These are phyloP conservation scores for Gobio gobio DNA, from an alignment of 2,113 vertebrate species.

Conservation along the genomic window DNA sequence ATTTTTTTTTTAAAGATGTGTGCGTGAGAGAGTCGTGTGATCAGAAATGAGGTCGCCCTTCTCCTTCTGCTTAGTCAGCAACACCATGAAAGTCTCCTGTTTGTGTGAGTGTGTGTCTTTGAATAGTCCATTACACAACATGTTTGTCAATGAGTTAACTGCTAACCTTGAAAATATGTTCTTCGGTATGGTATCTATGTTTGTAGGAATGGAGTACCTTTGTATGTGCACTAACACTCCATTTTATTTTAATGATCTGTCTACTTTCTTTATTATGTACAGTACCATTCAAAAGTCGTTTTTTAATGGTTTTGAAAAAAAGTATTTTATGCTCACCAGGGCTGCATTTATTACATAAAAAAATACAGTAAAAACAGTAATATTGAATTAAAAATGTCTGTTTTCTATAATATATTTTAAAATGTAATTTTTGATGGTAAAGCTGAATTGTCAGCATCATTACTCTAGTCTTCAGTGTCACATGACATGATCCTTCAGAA, in stretches of 20 bases:
- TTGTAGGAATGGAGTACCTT: background rate
- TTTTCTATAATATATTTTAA: background rate
- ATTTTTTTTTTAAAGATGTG: background rate
- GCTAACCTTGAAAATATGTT: background rate
- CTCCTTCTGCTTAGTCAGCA: constrained; percentile 38
- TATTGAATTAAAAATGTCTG: background rate
- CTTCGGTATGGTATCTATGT: background rate
- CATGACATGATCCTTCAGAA: background rate
- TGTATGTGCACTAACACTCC: background rate
- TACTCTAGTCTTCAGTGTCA: background rate
- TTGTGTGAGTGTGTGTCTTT: background rate
- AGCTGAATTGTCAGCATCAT: too few relatives aligned
- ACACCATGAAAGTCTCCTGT: background rate
- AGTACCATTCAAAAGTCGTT: background rate
- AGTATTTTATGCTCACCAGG: background rate
- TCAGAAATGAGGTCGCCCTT: constrained; percentile 9
- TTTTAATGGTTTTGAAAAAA: background rate
- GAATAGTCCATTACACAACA: background rate
- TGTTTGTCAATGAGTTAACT: background rate
- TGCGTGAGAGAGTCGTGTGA: background rate
- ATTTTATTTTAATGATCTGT: too few relatives aligned
- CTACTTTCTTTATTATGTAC: background rate
- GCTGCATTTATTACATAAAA: background rate
- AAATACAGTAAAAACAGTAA: background rate
- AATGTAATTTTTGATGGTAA: background rate